Percentiles rank a stretch among this genome's conserved stretches.
phyloP scores from a whole-genome alignment of 92 coral and sea anemone species.

The Pocillopora meandrina region DNA sequence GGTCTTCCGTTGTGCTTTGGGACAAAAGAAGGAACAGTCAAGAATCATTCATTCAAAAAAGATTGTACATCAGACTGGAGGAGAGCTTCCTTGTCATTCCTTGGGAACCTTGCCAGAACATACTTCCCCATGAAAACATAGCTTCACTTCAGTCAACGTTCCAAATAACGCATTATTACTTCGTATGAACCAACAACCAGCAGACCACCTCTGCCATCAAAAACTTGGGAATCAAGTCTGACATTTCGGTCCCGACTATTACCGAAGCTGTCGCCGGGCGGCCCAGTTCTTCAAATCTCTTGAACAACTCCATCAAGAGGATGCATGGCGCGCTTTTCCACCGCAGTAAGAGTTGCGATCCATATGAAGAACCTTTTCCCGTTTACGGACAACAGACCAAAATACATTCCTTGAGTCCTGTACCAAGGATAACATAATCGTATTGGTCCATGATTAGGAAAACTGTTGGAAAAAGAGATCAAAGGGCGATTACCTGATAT shows the following conservation, averaged over 20 bases:
- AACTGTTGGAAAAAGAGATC: too few species aligned
- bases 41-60: too few species aligned
- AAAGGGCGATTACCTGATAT: not conserved
- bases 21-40: too few species aligned
- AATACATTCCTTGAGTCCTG: conserved; percentile 97
- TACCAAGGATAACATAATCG: conserved; percentile 90
- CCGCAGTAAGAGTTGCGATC: conserved; percentile 90
- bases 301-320: conserved; percentile 75
- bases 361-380: conserved; percentile 86
- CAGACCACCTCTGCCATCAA: conserved; percentile 89
- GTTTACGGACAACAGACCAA: conserved; percentile 84
- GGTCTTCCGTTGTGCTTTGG: too few species aligned
- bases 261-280: conserved; percentile 60
- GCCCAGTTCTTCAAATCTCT: conserved; percentile 62
- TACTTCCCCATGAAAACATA: too few species aligned
- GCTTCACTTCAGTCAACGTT: conserved; percentile 91
- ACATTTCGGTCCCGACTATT: conserved; percentile 81
- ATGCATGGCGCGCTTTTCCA: conserved; percentile 87
- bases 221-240: conserved; percentile 91
- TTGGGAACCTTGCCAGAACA: too few species aligned
- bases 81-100: conserved; percentile 77
- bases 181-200: conserved; percentile 74
- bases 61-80: conserved; percentile 83
- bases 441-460: conserved; percentile 71
- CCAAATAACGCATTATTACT: conserved; percentile 82